Conservation (phyloP, 2,113 vertebrate species). For the Procavia capensis region DNA sequence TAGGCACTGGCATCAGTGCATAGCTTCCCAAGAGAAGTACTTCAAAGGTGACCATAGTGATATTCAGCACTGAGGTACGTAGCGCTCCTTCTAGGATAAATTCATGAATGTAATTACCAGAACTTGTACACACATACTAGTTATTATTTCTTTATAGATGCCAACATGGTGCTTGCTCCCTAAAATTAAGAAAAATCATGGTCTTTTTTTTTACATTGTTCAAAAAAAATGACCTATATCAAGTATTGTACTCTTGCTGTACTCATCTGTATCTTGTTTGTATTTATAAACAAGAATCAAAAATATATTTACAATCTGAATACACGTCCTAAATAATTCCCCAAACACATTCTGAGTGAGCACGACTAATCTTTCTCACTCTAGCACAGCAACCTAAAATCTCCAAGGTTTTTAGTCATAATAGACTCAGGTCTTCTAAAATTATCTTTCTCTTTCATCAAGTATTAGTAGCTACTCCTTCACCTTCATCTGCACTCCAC, state of each 20-base stretch:
- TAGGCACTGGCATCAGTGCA: too few species aligned
- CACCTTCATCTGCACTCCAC: background rate
- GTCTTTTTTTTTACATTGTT: background rate
- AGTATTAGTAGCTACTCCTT: background rate
- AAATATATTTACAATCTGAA: conserved; percentile 26
- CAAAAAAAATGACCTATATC: background rate
- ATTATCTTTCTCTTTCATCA: background rate
- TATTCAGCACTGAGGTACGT: too few species aligned
- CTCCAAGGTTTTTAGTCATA: background rate
- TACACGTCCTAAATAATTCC: background rate
- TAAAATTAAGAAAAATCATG: conserved; percentile 38
- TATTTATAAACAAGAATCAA: conserved; percentile 32
- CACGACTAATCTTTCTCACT: conserved; percentile 38
- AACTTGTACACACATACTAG: too few species aligned
- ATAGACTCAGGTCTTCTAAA: background rate
- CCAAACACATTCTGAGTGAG: conserved; percentile 1
- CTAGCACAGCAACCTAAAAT: background rate
- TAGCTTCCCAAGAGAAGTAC: too few species aligned
- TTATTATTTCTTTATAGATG: background rate
- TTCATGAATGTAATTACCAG: too few species aligned
- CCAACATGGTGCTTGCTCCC: background rate
- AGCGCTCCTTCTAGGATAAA: too few species aligned
- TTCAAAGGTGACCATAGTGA: too few species aligned
- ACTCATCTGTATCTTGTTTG: too few species aligned
- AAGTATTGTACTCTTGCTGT: too few species aligned